Base-by-base conservation (phyloP, 2,888 invertebrate genomes). In the Nowickia ferox region DNA sequence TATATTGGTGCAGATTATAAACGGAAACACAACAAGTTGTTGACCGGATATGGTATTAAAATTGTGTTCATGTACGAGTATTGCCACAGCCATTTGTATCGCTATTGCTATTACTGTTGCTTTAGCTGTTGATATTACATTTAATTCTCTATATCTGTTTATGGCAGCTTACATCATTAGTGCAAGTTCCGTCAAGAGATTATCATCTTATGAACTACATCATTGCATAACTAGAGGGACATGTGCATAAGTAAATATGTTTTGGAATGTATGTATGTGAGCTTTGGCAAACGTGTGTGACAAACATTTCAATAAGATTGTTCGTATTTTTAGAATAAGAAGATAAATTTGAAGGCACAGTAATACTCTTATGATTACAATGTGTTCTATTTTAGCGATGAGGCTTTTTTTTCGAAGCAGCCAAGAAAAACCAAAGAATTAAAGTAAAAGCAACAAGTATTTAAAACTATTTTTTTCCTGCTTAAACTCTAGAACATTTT, bases 151-250 rank as follows among this genome's bases (percentile, higher is more conserved):
- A 44, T 86, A 83, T 86, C 86, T 76, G 83, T 68, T 86, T 83
- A 79, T 79, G 75, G 71, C 83, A 83, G 79, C 79, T 86, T 79
- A 86, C 83, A 83, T 86, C 79, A 86, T 86, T 86, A 86, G 86
- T 86, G 83, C 72, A 76, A 86, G 86, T 86, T 86, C 83, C 86
- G 79, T 86, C 86, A 83, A 79, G 79, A 86, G 86, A 86, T 86
- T 86, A 86, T 79, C 79, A 76, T 76, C 79, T 79, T 75, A 76
- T 51, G 6, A 30, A 30, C 30, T 30, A 72, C 66, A 72, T 81
- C 57, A 63, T 72, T 77, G 42, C 53, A 71, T 22, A 22, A 57
- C 22, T 40, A 57, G 51, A 15, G 40, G 40, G 44, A 38, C 42
- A 53, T 61, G 4, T 15, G 9, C 1, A 46, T 13, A 22, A 55